These are phyloP conservation scores for Bombus impatiens DNA, from an alignment of 1,140 invertebrate species.

Conservation along the genomic window DNA sequence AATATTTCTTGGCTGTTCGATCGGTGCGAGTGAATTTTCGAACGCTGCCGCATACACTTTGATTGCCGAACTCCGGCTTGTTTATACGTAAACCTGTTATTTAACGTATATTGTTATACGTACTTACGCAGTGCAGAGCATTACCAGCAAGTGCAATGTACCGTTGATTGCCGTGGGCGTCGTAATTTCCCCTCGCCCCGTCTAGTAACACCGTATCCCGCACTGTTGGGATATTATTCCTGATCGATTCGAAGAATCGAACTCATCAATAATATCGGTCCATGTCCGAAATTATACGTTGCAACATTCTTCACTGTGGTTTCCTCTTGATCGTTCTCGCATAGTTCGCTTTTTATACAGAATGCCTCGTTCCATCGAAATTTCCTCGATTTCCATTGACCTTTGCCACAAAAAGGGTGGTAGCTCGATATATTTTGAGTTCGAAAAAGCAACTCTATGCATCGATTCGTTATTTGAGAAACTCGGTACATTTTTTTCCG, in stretches of 20 bases:
- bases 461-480: no score
- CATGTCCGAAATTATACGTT: constrained; percentile 59
- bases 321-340: background rate
- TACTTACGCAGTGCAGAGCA: constrained; percentile 50
- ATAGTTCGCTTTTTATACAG: background rate
- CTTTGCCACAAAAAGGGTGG: no score
- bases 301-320: background rate
- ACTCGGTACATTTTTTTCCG: no score
- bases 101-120: constrained; percentile 48
- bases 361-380: background rate
- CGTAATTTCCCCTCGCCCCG: constrained; percentile 25
- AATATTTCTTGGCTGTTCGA: constrained; percentile 7
- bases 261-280: constrained; percentile 50
- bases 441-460: no score
- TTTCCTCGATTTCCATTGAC: background rate
- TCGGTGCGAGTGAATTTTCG: constrained; percentile 13
- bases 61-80: constrained; percentile 40
- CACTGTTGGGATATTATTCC: constrained; percentile 57
- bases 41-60: background rate
- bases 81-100: constrained; percentile 62
- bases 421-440: no score
- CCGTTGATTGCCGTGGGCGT: constrained; percentile 78
- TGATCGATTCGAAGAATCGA: constrained; percentile 64
- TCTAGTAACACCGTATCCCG: constrained; percentile 8
- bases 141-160: constrained; percentile 72